Base-by-base conservation (phyloP, 2,113 vertebrate genomes). In the Malurus melanocephalus region DNA sequence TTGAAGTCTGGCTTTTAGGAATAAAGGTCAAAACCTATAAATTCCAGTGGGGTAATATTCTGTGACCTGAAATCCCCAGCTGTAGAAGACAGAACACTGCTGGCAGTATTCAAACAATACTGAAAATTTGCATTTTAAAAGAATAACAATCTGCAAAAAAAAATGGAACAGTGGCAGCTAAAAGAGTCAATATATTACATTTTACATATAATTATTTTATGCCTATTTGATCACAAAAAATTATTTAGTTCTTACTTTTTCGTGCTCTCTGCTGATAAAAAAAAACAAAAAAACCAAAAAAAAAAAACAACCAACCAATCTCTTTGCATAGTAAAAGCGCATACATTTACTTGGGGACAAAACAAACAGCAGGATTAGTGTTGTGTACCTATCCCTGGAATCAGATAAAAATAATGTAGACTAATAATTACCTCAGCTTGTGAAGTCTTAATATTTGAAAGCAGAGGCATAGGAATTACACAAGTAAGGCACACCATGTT, bases 281-380 rank as follows among this genome's bases (percentile, higher is more conserved):
- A 92, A 26, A 10, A 0, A 0, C 0, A 1, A 84, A 85, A 91
- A 92, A 26, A 10, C 0, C 0, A 0, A 1, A 35, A 35, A 7
- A 35, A 35, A 35, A 35, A 35, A 35, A 35, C 7, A 35, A 35
- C 35, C 35, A 35, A 35, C 19, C 11, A 59, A 59, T 35, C 27
- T 80, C 15, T 85, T 61, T 76, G 16, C 32, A 55, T 4, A 53
- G 49, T 10, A 51, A 12, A 82, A 87, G 12, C 30, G 21, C 21
- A 35, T 35, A 19, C 61, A 49, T 88, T 67, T 80, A 43, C 72
- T 28, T 42, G n/a, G 8, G 51, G 18, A 79, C 38, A 81, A 88
- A 89, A 35, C 60, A 80, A 88, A 83, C 13, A 61, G 13, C 5
- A 13, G 21, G 21, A 72, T 73, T 8, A 43, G 30, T 13, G 14